Base-by-base conservation (phyloP, 2,797 vertebrate species). In the Hylomyscus alleni region DNA sequence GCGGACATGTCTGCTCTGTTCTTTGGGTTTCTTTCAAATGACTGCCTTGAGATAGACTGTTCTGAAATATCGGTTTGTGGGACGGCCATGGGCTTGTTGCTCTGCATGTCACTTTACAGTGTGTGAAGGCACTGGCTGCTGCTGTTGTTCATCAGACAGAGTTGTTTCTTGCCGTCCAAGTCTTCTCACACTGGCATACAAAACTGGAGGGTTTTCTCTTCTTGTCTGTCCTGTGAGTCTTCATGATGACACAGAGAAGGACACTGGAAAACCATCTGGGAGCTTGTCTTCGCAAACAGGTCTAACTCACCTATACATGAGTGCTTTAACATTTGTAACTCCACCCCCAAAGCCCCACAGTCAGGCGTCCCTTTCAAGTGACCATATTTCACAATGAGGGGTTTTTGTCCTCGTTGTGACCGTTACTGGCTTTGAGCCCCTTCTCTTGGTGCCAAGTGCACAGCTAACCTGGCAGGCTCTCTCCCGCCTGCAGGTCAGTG, bases 401-500 rank as follows among this genome's bases (percentile, higher is more conserved):
- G 69, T 69, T 95, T 84, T 73, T 90, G 90, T 95, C 90, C 88
- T 97, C 72, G 40, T 5, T 93, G 78, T 93, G 90, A 86, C 62
- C 78, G 91, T 20, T 87, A 87, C 44, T 73, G 88, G 81, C 91
- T 94, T 67, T 75, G 73, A 91, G 90, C 40, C 90, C 91, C 60
- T 91, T 65, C 17, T 60, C 69, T 81, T 54, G 69, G 56, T 89
- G 96, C 93, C 95, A 92, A 90, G 50, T 2, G 26, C 88, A 93
- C 3, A 76, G 92, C 75, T 97, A 82, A 91, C 92, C 80, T 96
- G 96, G 95, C 97, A 97, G 65, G 58, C 75, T 92, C 73, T 97
- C 85, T 72, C 88, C 75, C 12, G 62, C 88, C 96, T 13, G 20
- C 90, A 84, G 93, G 97, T 97, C 88, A 94, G 91, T 40, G n/a